Evolutionary conservation across 2,113 vertebrate genomes (phyloP).

Genomic region (Neoarius graeffei): DNA sequence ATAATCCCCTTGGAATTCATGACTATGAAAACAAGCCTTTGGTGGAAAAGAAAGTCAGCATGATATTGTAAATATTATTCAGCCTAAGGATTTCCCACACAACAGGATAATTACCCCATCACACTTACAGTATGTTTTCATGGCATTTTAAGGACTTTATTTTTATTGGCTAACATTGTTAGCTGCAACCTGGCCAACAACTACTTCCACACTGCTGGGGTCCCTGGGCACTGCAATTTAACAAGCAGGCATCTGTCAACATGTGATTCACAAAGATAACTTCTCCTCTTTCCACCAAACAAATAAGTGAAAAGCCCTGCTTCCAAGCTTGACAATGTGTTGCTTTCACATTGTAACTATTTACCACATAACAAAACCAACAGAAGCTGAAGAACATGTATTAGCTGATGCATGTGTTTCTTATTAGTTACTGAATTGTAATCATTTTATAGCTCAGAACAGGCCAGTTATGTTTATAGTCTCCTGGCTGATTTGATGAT

Average conservation of each 20-base stretch:
- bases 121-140: constrained; percentile 25
- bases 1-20: constrained; percentile 43
- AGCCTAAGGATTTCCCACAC: constrained; percentile 23
- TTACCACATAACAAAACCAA: constrained; percentile 62
- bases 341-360: constrained; percentile 53
- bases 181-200: constrained; percentile 44
- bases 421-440: constrained; percentile 67
- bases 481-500: constrained; percentile 18
- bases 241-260: constrained; percentile 43
- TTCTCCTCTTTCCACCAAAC: constrained; percentile 23
- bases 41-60: constrained; percentile 23
- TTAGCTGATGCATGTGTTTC: constrained; percentile 62
- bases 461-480: constrained; percentile 8
- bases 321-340: constrained; percentile 29
- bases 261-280: constrained; percentile 34
- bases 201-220: constrained; percentile 30
- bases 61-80: constrained; percentile 24
- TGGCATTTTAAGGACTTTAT: not conserved
- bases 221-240: constrained; percentile 44
- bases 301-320: constrained; percentile 39
- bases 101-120: constrained; percentile 41
- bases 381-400: constrained; percentile 50
- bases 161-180: constrained; percentile 41
- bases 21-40: constrained; percentile 24
- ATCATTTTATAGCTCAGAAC: constrained; percentile 60